phyloP scores from a whole-genome alignment of 2,888 invertebrate species.

The Ypsolopha sequella region DNA sequence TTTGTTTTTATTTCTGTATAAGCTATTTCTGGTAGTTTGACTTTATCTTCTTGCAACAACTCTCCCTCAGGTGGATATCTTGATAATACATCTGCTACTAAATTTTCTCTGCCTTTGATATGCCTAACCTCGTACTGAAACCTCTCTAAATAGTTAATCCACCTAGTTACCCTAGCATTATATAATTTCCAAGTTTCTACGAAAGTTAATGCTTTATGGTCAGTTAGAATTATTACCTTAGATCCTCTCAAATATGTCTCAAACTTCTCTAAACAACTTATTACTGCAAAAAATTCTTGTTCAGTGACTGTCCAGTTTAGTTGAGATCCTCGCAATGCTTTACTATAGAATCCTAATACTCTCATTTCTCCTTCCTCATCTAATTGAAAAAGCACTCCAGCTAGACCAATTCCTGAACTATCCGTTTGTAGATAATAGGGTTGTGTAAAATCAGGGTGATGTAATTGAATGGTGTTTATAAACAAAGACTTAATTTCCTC shows the following conservation, averaged over 20 bases:
- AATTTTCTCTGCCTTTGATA: conserved; percentile 14
- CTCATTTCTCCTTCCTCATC: conserved; percentile 3
- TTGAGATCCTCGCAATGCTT: conserved; percentile 12
- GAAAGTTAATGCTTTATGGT: too few relatives aligned
- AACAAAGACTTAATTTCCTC: conserved; percentile 7
- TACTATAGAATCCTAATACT: too few relatives aligned
- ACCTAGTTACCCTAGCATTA: conserved; percentile 15
- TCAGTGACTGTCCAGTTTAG: conserved; percentile 16
- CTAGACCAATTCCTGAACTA: conserved; percentile 14
- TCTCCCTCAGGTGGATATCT: conserved; percentile 12
- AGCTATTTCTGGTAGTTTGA: too few relatives aligned
- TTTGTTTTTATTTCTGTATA: too few relatives aligned
- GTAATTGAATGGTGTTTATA: conserved; percentile 6
- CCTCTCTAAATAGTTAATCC: conserved; percentile 18
- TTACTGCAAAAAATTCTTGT: conserved; percentile 17
- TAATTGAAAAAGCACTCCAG: conserved; percentile 12
- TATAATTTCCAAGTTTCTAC: conserved; percentile 16
- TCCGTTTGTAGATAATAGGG: conserved; percentile 13
- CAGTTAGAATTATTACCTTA: conserved; percentile 16
- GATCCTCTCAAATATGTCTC: conserved; percentile 14
- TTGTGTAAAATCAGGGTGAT: conserved; percentile 6
- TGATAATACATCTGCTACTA: conserved; percentile 20
- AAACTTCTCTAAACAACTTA: conserved; percentile 17
- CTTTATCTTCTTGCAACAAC: neutral
- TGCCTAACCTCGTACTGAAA: conserved; percentile 15